phyloP scores from a whole-genome alignment of 2,888 invertebrate genomes.

The Eledone cirrhosa region DNA sequence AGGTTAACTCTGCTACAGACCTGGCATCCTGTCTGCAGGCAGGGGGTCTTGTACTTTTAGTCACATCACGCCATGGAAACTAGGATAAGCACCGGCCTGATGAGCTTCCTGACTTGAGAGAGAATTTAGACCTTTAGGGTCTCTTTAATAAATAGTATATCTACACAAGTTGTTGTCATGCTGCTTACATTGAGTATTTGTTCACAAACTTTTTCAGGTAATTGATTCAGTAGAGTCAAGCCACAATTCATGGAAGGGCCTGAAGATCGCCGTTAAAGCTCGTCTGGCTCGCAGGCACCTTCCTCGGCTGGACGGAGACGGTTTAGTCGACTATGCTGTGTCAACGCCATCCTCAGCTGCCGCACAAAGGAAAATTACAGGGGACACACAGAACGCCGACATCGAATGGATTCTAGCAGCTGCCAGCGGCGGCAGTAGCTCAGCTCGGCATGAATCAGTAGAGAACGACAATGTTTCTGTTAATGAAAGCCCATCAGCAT shows the following conservation, averaged over 20 bases:
- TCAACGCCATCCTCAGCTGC: conserved; percentile 71
- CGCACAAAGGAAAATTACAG: conserved; percentile 50
- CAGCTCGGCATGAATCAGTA: conserved; percentile 41
- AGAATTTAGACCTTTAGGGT: no score
- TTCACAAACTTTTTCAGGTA: conserved; percentile 46
- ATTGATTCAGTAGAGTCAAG: conserved; percentile 67
- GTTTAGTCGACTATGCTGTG: conserved; percentile 80
- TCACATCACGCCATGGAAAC: no score
- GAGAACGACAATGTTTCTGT: background rate
- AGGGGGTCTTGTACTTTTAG: no score
- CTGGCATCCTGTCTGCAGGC: no score
- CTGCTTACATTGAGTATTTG: no score
- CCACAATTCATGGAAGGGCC: conserved; percentile 64
- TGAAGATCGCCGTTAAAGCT: conserved; percentile 77
- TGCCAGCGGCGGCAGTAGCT: conserved; percentile 53
- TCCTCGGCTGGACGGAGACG: conserved; percentile 76
- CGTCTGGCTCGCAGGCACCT: conserved; percentile 79
- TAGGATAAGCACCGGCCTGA: no score
- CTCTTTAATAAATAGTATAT: no score
- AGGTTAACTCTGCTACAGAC: no score
- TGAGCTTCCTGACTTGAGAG: no score
- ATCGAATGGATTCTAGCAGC: conserved; percentile 79
- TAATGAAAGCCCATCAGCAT: conserved; percentile 33
- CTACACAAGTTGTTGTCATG: no score
- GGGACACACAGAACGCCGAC: conserved; percentile 71